phyloP scores from a whole-genome alignment of 2,888 invertebrate genomes.

The Amiota mariae region DNA sequence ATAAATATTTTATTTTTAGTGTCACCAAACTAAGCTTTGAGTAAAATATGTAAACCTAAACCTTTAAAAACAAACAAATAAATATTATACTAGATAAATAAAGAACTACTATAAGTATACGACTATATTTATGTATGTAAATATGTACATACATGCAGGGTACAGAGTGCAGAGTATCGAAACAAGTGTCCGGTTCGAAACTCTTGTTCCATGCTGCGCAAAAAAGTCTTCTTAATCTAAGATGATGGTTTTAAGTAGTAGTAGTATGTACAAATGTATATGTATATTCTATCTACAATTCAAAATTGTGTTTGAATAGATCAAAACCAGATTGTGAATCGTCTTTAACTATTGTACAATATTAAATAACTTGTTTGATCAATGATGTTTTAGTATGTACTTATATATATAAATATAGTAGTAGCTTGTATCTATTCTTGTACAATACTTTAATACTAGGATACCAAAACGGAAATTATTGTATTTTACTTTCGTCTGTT shows the following conservation, averaged over 20 bases:
- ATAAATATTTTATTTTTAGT: too few relatives aligned
- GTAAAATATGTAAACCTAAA: constrained; percentile 46
- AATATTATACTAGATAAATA: too few relatives aligned
- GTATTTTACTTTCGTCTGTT: background rate
- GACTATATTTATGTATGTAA: too few relatives aligned
- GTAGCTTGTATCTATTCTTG: too few relatives aligned
- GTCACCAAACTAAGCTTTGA: background rate
- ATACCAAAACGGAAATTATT: constrained; percentile 48
- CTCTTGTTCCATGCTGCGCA: constrained; percentile 34
- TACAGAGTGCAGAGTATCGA: constrained; percentile 27
- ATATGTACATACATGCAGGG: too few relatives aligned
- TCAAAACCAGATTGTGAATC: background rate
- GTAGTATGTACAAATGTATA: too few relatives aligned
- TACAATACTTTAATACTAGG: constrained; percentile 32
- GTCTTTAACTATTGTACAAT: background rate
- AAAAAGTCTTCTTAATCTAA: too few relatives aligned
- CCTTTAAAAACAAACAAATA: constrained; percentile 43
- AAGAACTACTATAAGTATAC: too few relatives aligned
- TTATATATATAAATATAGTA: too few relatives aligned
- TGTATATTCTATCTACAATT: too few relatives aligned
- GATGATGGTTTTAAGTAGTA: too few relatives aligned
- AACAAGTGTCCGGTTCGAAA: constrained; percentile 63
- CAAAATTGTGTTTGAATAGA: too few relatives aligned
- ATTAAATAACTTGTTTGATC: constrained; percentile 49
- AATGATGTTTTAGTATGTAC: constrained; percentile 41